Conservation (phyloP, 2,113 vertebrate genomes). For the Cyrtonyx montezumae region DNA sequence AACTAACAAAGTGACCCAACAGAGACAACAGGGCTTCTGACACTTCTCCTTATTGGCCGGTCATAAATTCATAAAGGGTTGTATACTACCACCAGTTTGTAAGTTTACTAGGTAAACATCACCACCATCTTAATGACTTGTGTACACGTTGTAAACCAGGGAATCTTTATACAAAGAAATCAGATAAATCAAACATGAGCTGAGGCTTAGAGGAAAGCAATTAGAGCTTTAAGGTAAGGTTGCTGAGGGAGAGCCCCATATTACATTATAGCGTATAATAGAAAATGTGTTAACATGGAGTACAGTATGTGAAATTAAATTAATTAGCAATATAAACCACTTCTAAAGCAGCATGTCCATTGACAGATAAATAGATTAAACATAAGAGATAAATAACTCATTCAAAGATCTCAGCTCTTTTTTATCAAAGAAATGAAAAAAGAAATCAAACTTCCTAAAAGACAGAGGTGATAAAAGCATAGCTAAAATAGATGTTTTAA, state of each 20-base stretch:
- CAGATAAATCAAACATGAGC: conserved; percentile 80
- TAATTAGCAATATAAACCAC: conserved; percentile 80
- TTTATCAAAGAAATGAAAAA: conserved; percentile 53
- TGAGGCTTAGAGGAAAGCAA: conserved; percentile 75
- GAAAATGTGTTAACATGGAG: conserved; percentile 76
- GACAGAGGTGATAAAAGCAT: conserved; percentile 70
- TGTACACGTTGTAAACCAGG: conserved; percentile 84
- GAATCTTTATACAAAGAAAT: conserved; percentile 83
- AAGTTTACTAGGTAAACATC: conserved; percentile 87
- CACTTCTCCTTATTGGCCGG: conserved; percentile 81
- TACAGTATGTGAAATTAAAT: conserved; percentile 75
- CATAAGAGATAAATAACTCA: conserved; percentile 55
- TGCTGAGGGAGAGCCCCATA: conserved; percentile 61
- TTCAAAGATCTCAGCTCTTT: conserved; percentile 52
- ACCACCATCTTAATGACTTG: conserved; percentile 83
- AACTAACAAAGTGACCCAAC: conserved; percentile 70
- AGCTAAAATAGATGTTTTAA: conserved; percentile 43
- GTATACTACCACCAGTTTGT: conserved; percentile 74
- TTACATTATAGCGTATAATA: conserved; percentile 67
- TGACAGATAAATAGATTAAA: conserved; percentile 75
- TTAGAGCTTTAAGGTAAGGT: conserved; percentile 75
- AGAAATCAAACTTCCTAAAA: conserved; percentile 66
- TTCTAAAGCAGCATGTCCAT: conserved; percentile 69
- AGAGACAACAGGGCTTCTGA: conserved; percentile 67
- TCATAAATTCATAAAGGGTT: conserved; percentile 87